Evolutionary conservation across 2,888 invertebrate species (phyloP), one percentile per base, ranked within the genome.

Genomic region (Lobophora halterata): DNA sequence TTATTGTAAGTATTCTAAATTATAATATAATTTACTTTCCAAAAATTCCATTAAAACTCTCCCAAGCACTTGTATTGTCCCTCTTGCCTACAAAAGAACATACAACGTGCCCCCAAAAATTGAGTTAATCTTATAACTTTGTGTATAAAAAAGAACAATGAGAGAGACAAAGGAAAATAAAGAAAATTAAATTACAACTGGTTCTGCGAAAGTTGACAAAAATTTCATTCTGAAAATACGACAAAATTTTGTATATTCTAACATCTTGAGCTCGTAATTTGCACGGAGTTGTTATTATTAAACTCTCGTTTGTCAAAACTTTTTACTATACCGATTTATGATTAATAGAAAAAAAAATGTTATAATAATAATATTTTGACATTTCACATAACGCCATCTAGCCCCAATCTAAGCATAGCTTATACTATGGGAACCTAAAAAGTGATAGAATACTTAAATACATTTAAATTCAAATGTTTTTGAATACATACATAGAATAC

Each of bases 61-160:
- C 55, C 41, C 52, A 38, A 50, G 51, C 46, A 59, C 53, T 49
- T 41, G 32, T 30, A 19, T 33, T 52, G 60, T 62, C 58, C 52
- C 55, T 50, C 53, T 47, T 59, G 58, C 65, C 58, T 58, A 61
- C 60, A 69, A 70, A 64, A 62, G 62, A 68, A 67, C 58, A 65
- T 60, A 65, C 36, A 25, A 23, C 58, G 58, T 58, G 58, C 61
- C 60, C 62, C 55, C 58, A 60, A 65, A 74, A 74, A 74, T 75
- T 73, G 69, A 71, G 72, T 75, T 75, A 75, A 73, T 73, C 65
- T 74, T 56, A 58, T 60, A 65, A 68, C 65, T 63, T 65, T 59
- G 60, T 61, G 58, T 58, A 64, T 64, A 61, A 63, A 58, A n/a
- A 50, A 62, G 61, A 65, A 71, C 58, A 65, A 63, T 61, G 55